Evolutionary conservation across 2,797 vertebrate genomes (phyloP).

Genomic region (Champsocephalus esox): DNA sequence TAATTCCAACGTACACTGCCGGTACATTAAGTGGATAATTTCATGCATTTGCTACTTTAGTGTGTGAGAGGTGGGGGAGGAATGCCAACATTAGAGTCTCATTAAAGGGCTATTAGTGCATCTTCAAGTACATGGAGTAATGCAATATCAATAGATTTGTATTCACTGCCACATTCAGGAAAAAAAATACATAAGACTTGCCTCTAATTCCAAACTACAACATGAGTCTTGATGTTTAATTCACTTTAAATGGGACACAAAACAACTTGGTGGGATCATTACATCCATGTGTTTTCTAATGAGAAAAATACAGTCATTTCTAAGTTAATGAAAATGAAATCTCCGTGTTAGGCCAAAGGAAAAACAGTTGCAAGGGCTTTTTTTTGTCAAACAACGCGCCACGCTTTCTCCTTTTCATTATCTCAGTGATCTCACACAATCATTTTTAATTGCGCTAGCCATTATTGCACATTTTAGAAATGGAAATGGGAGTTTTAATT

Average conservation of each 20-base stretch:
- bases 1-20: neutral
- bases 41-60: slow-evolving; percentile 29
- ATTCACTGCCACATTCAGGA: slow-evolving; percentile 29
- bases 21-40: slow-evolving; percentile 49
- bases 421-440: slow-evolving; percentile 61
- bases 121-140: slow-evolving; percentile 35
- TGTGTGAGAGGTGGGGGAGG: slow-evolving; percentile 48
- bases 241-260: slow-evolving; percentile 36
- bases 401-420: slow-evolving; percentile 56
- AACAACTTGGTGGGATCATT: slow-evolving; percentile 54
- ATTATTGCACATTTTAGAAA: slow-evolving; percentile 58
- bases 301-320: slow-evolving; percentile 77
- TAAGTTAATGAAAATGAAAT: slow-evolving; percentile 75
- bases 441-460: slow-evolving; percentile 72
- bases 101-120: slow-evolving; percentile 70
- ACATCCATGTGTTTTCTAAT: slow-evolving; percentile 60
- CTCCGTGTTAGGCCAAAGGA: slow-evolving; percentile 59
- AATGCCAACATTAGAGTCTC: slow-evolving; percentile 56
- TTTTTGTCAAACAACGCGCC: slow-evolving; percentile 46
- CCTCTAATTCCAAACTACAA: slow-evolving; percentile 22
- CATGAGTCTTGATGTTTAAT: slow-evolving; percentile 38
- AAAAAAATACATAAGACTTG: neutral
- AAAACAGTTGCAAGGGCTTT: slow-evolving; percentile 40
- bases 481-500: slow-evolving; percentile 79
- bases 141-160: slow-evolving; percentile 49